Conservation (phyloP, 1,140 invertebrate genomes). For the Phymorhynchus buccinoides region DNA sequence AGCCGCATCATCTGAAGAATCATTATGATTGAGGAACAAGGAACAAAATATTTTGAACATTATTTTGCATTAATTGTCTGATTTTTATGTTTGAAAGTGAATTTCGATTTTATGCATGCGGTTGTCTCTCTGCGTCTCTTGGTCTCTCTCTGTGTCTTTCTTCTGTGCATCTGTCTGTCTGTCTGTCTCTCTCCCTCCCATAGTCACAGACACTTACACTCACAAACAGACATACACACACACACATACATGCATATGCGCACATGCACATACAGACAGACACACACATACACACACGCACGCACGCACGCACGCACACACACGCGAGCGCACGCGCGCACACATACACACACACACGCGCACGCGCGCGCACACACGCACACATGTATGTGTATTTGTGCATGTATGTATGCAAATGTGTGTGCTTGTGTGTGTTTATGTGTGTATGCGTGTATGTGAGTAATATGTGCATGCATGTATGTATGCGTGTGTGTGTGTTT, state of each 20-base stretch:
- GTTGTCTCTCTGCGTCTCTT: not conserved
- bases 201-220: not conserved
- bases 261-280: too few species aligned
- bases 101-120: not conserved
- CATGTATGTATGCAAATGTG: not conserved
- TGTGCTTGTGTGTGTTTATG: slow-evolving; percentile 5
- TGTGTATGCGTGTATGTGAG: slow-evolving; percentile 11
- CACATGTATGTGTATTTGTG: not conserved
- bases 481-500: not conserved
- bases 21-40: too few species aligned
- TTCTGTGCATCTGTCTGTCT: too few species aligned
- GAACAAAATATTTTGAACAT: too few species aligned
- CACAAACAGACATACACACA: not conserved
- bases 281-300: not conserved
- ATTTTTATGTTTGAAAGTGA: too few species aligned
- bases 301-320: slow-evolving; percentile 11
- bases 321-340: not conserved
- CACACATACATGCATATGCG: not conserved
- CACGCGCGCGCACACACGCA: not conserved
- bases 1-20: too few species aligned
- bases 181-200: too few species aligned
- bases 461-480: not conserved
- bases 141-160: not conserved
- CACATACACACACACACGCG: slow-evolving; percentile 5
- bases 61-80: too few species aligned